Percentiles rank a stretch among this genome's conserved stretches.
Conservation (phyloP, 2,797 vertebrate genomes). For the Bradypus variegatus region DNA sequence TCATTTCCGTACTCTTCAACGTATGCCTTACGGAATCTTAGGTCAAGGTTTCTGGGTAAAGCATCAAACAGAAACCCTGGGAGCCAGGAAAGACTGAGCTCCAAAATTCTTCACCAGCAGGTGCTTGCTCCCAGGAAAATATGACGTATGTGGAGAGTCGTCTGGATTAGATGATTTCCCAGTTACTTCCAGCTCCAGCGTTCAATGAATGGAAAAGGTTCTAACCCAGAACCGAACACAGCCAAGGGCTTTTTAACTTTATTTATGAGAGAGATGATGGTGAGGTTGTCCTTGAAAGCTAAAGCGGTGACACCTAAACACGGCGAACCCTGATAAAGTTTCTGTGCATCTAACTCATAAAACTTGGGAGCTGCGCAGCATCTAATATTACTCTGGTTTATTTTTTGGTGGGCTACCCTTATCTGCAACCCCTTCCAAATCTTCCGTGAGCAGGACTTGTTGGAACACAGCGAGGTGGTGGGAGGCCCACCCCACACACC, state of each 20-base stretch:
- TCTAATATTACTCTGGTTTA: too few species aligned
- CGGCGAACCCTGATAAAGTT: rapidly evolving
- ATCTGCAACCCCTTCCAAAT: neutral
- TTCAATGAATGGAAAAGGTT: neutral
- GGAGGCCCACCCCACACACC: neutral
- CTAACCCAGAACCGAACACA: neutral
- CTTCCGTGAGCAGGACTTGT: neutral
- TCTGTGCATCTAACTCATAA: rapidly evolving
- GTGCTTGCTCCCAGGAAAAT: neutral
- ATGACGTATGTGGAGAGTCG: neutral
- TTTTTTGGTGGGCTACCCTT: too few species aligned
- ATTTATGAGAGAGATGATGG: neutral
- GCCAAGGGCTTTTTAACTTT: neutral
- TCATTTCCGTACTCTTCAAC: neutral
- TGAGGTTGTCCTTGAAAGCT: neutral
- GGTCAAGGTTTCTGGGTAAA: neutral
- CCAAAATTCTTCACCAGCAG: neutral
- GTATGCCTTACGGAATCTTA: neutral
- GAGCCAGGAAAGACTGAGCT: neutral
- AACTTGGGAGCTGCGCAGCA: rapidly evolving
- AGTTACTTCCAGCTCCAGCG: neutral
- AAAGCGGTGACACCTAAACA: neutral
- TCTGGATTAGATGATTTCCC: too few species aligned
- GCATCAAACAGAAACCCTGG: neutral
- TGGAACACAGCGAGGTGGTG: too few species aligned